Percentiles rank a stretch among this genome's conserved stretches.
Evolutionary conservation across 2,113 vertebrate species (phyloP).

Genomic region (Synchiropus splendidus): DNA sequence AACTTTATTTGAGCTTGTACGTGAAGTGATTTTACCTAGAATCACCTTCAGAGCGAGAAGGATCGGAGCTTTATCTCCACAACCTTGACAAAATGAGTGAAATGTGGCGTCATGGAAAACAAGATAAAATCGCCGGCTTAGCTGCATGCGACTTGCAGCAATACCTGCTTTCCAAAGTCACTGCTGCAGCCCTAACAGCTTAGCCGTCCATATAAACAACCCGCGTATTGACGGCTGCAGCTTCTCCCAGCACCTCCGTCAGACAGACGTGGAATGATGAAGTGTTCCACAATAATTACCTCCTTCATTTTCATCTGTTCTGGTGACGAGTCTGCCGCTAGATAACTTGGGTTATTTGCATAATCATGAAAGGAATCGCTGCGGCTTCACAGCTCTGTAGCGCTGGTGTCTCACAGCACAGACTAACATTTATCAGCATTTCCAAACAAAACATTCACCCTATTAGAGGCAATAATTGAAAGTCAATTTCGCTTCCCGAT

Average conservation of each 20-base stretch:
- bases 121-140: constrained; percentile 36
- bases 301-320: constrained; percentile 33
- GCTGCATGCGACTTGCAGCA: constrained; percentile 13
- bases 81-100: constrained; percentile 51
- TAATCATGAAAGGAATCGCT: constrained; percentile 20
- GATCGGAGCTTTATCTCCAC: constrained; percentile 37
- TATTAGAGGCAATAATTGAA: constrained; percentile 50
- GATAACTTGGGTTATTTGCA: constrained; percentile 41
- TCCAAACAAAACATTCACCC: constrained; percentile 40
- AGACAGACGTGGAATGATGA: constrained; percentile 6
- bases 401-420: constrained; percentile 26
- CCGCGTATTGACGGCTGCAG: not conserved
- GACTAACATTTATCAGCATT: constrained; percentile 31
- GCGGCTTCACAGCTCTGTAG: constrained; percentile 8
- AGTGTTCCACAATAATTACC: constrained; percentile 18
- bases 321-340: constrained; percentile 14
- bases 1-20: not conserved
- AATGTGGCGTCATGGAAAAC: constrained; percentile 33
- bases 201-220: constrained; percentile 24
- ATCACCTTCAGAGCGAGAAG: constrained; percentile 33
- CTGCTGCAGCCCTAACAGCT: constrained; percentile 8
- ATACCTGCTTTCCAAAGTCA: constrained; percentile 3
- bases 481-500: constrained; percentile 28
- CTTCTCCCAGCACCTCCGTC: constrained; percentile 2
- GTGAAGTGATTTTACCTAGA: constrained; percentile 15